Evolutionary conservation across 2,888 invertebrate genomes (phyloP), one percentile per base, ranked within the genome.

Genomic region (Onchidella celtica): DNA sequence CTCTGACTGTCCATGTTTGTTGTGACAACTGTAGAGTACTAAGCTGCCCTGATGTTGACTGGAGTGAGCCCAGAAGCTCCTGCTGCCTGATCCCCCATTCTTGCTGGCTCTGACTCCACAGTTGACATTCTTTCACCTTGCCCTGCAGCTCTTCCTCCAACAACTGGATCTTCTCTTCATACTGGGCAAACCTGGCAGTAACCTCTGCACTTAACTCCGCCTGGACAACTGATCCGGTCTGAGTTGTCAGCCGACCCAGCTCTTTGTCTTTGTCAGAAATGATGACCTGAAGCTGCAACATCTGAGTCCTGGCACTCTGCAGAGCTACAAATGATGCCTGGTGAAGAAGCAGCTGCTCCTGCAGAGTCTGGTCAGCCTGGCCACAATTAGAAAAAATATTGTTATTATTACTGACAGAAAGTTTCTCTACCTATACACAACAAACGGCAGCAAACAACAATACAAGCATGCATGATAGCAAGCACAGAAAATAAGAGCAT

Each of bases 221-320:
- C 59, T 73, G 73, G 14, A 27, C 14, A 27, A 38, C 38, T 17
- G 24, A 47, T 59, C 65, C 29, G 38, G 38, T 34, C 21, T 11
- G 38, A 32, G 72, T 47, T n/a, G 79, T 59, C 21, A 84, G 69
- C 21, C 68, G 70, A 3, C 29, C 32, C n/a, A 85, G 68, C 11
- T 80, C 36, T 11, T 74, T 36, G 63, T 85, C 83, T 34, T 86
- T 85, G 63, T 87, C 85, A n/a, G 69, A 83, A 36, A 91, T 83
- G 57, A 85, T 86, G 57, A 86, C 84, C 82, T 91, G 90, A 32
- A 92, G 88, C 36, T 85, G 84, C 21, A 90, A 81, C 34, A 92
- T 89, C 84, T 93, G 91, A 38, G 85, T 84, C 83, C 90, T 91
- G 21, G 92, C 92, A 55, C 89, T 87, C 61, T 89, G 85, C n/a